phyloP scores from a whole-genome alignment of 2,113 vertebrate species.

The Catharus minimus region DNA sequence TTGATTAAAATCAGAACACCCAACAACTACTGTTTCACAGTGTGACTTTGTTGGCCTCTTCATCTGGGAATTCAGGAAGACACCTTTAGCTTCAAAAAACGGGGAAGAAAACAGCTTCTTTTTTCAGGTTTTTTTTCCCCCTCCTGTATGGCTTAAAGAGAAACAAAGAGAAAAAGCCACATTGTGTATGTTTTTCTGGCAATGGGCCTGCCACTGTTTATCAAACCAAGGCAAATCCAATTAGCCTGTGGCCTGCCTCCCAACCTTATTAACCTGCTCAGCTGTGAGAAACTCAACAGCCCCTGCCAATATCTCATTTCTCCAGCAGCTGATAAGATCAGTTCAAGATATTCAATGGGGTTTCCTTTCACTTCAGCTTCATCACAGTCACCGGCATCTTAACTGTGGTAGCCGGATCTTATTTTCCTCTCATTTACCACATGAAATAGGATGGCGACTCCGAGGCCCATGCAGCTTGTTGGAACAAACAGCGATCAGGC shows the following conservation, averaged over 20 bases:
- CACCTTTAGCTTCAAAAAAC: neutral
- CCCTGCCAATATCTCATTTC: conserved; percentile 99
- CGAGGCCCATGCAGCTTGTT: conserved; percentile 78
- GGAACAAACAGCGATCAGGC: conserved; percentile 82
- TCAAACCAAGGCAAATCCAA: conserved; percentile 96
- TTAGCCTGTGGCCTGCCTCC: conserved; percentile 93
- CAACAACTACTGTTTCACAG: conserved; percentile 69
- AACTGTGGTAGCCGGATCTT: conserved; percentile 73
- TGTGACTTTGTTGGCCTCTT: conserved; percentile 34
- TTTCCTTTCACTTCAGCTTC: conserved; percentile 82
- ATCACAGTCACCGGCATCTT: conserved; percentile 78
- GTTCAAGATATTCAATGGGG: conserved; percentile 89
- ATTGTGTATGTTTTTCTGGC: conserved; percentile 76
- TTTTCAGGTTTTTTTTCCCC: neutral
- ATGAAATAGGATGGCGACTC: conserved; percentile 83
- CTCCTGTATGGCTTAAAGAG: neutral
- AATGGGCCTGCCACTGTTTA: conserved; percentile 87
- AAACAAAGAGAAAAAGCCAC: conserved; percentile 66
- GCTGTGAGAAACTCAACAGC: conserved; percentile 88
- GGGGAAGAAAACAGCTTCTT: neutral
- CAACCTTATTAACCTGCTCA: conserved; percentile 95
- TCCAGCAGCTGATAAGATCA: conserved; percentile 92
- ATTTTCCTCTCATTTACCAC: conserved; percentile 77
- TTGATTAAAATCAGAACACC: conserved; percentile 85
- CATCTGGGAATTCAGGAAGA: conserved; percentile 73